phyloP scores from a whole-genome alignment of 2,888 invertebrate species.

The Epinotia ramella region DNA sequence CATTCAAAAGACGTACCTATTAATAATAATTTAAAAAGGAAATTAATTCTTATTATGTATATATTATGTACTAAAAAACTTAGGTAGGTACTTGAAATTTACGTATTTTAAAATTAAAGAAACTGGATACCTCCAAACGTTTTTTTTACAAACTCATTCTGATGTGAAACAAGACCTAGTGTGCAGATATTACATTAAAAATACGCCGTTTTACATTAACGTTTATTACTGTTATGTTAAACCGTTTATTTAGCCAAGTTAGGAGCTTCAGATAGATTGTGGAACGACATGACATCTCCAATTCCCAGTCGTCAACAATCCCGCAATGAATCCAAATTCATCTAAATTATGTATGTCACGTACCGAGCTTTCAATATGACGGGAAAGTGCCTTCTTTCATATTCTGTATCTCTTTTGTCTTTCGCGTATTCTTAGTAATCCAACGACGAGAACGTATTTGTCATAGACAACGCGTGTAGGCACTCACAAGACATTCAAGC shows the following conservation, averaged over 20 bases:
- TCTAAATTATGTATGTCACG: constrained; percentile 34
- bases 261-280: constrained; percentile 2
- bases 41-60: no score
- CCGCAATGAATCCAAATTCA: constrained; percentile 23
- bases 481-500: constrained; percentile 71
- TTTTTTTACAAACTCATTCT: no score
- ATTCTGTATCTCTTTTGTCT: constrained; percentile 68
- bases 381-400: constrained; percentile 63
- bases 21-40: no score
- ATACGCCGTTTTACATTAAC: neutral
- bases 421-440: constrained; percentile 65
- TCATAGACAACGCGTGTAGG: constrained; percentile 68
- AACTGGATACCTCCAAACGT: no score
- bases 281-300: constrained; percentile 15
- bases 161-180: no score
- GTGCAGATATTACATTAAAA: no score
- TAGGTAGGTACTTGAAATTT: no score
- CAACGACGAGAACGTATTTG: constrained; percentile 75
- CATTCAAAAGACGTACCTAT: no score
- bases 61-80: no score
- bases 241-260: neutral
- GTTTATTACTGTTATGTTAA: neutral
- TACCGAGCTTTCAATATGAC: constrained; percentile 49
- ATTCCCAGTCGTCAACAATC: neutral
- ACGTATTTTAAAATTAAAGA: no score